Evolutionary conservation across 1,140 invertebrate genomes (phyloP), one percentile per base, ranked within the genome.

Genomic region (Scaptomyza montana): DNA sequence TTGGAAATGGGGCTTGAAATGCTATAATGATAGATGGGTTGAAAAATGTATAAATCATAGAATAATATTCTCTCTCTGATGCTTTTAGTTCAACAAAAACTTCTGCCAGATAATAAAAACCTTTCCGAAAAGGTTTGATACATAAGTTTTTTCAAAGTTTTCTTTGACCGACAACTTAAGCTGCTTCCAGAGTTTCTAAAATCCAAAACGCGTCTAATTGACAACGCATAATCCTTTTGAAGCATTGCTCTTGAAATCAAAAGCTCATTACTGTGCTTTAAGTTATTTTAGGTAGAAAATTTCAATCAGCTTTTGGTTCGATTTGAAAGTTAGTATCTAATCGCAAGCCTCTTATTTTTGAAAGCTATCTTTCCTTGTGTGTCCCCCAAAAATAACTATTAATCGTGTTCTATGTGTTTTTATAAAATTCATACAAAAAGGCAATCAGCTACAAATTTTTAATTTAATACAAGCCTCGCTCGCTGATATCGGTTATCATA

Each of bases 341-440:
- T 82, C 80, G 36, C 21, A 30, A 33, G 49, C 41, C 21, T 45
- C 30, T 50, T 6, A 59, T 10, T 9, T 73, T 78, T 61, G 45
- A 68, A 51, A 81, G 69, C 79, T 81, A 67, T 81, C 78, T 81
- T 1, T 33, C 30, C 7, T 16, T 78, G 53, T 46, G 25, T 65
- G 36, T 25, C 53, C 41, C 45, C 19, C 28, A 46, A 47, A 55
- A 19, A n/a, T 39, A 55, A 46, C 54, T 57, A 49, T 57, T 66
- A 66, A 57, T 25, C 25, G 49, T 72, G 69, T 71, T 62, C 7
- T 33, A 9, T 36, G 8, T 36, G 9, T 36, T 36, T 71, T 75
- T 75, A 72, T 74, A 74, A 67, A 74, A 57, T 57, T 21, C 59
- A 50, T 70, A 63, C 25, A 55, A 16, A 41, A 54, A 62, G 51